A percentile compares a stretch with the other conserved stretches of the same genome.
phyloP scores from a whole-genome alignment of 2,797 vertebrate species.

The Echiichthys vipera region DNA sequence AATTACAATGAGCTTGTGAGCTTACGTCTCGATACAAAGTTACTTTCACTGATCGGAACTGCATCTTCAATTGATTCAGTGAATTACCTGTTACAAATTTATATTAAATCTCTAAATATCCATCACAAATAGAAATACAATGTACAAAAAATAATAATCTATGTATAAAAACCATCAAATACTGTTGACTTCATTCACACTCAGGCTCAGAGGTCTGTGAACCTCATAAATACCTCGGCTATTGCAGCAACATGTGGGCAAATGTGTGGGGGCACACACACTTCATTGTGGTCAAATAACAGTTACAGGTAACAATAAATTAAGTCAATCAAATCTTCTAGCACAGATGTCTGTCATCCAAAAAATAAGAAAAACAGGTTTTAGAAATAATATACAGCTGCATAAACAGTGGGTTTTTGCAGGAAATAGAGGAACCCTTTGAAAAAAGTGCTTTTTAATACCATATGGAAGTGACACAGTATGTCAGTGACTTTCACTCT shows the following conservation, averaged over 20 bases:
- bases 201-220: not conserved
- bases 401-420: not conserved
- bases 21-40: not conserved
- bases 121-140: conserved; percentile 11
- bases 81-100: not conserved
- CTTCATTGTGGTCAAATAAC: not conserved
- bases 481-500: not conserved
- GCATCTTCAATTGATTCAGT: conserved; percentile 1
- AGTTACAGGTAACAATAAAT: not conserved
- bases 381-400: not conserved
- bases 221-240: conserved; percentile 1
- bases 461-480: not conserved
- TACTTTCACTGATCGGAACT: conserved; percentile 20
- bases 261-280: not conserved
- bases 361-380: not conserved
- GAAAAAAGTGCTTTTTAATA: not conserved
- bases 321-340: not conserved
- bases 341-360: not conserved
- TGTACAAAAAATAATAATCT: conserved; percentile 52
- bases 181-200: conserved; percentile 3
- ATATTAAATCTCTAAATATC: conserved; percentile 15
- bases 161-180: conserved; percentile 27
- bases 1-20: not conserved
- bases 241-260: not conserved
- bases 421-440: not conserved